Percentiles rank a stretch among this genome's conserved stretches.
Evolutionary conservation across 1,140 invertebrate genomes (phyloP).

Genomic region (Sweltsa coloradensis): DNA sequence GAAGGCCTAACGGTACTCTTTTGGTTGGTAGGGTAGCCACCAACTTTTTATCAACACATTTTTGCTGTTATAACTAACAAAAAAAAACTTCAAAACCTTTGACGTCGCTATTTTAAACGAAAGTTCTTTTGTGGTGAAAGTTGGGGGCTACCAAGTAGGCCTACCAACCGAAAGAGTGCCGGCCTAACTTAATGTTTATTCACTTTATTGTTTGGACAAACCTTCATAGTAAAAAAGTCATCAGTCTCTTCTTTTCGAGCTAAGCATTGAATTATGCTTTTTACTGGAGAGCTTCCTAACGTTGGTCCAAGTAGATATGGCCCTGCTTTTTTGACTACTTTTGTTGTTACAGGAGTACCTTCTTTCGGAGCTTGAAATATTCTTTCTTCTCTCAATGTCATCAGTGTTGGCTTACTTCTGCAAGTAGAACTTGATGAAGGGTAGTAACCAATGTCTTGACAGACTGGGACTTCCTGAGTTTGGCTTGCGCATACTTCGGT

Average conservation of each 20-base stretch:
- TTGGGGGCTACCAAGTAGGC: no score
- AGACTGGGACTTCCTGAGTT: constrained; percentile 2
- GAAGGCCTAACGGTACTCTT: no score
- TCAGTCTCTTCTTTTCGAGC: constrained; percentile 58
- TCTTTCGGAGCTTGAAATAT: neutral
- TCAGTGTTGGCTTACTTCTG: neutral
- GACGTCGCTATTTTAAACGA: no score
- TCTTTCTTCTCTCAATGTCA: neutral
- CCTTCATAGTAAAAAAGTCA: constrained; percentile 66
- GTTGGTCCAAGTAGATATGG: constrained; percentile 59
- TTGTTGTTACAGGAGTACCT: constrained; percentile 24
- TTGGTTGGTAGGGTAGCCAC: no score
- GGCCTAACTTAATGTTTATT: no score
- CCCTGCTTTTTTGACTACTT: constrained; percentile 44
- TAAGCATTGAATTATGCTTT: constrained; percentile 67
- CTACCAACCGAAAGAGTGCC: no score
- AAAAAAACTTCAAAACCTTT: no score
- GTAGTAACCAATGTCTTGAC: neutral
- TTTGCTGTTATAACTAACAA: no score
- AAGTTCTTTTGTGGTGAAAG: no score
- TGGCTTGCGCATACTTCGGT: no score
- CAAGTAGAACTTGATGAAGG: neutral
- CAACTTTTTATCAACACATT: no score
- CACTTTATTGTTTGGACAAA: constrained; percentile 23
- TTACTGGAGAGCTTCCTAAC: constrained; percentile 60